Evolutionary conservation across 2,888 invertebrate genomes (phyloP).

Genomic region (Cacoxenus indagator): DNA sequence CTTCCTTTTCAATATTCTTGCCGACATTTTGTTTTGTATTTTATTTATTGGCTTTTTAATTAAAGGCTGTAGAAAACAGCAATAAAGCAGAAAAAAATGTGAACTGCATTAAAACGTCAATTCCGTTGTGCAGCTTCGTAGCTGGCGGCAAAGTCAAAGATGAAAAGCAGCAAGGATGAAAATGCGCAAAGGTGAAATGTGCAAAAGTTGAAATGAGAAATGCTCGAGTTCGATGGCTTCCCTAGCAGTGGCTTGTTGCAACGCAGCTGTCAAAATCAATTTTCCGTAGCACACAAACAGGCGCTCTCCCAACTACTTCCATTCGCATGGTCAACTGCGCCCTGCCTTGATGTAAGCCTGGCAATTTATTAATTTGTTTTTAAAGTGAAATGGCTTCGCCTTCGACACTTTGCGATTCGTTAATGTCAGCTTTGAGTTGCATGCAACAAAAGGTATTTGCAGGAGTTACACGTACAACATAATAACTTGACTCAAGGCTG

Average conservation of each 20-base stretch:
- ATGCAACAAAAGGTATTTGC: conserved; percentile 7
- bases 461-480: not conserved
- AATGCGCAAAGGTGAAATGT: conserved; percentile 5
- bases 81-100: not conserved
- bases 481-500: not conserved
- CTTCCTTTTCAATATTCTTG: conserved; percentile 7
- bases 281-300: conserved; percentile 35
- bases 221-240: not conserved
- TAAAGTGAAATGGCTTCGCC: not conserved
- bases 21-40: conserved; percentile 15
- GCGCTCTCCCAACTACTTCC: not conserved
- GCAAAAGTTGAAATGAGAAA: not conserved
- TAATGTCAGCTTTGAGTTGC: not conserved
- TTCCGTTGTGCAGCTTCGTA: conserved; percentile 11
- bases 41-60: conserved; percentile 42
- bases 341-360: conserved; percentile 23
- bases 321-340: conserved; percentile 17
- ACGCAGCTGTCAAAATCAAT: conserved; percentile 50
- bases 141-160: not conserved
- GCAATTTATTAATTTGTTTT: conserved; percentile 42
- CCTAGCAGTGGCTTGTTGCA: conserved; percentile 33
- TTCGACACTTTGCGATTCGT: not conserved
- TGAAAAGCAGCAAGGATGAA: conserved; percentile 13
- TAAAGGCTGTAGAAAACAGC: conserved; percentile 28
- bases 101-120: conserved; percentile 51